Conservation (phyloP, 2,797 vertebrate species). For the Danio kyathit region DNA sequence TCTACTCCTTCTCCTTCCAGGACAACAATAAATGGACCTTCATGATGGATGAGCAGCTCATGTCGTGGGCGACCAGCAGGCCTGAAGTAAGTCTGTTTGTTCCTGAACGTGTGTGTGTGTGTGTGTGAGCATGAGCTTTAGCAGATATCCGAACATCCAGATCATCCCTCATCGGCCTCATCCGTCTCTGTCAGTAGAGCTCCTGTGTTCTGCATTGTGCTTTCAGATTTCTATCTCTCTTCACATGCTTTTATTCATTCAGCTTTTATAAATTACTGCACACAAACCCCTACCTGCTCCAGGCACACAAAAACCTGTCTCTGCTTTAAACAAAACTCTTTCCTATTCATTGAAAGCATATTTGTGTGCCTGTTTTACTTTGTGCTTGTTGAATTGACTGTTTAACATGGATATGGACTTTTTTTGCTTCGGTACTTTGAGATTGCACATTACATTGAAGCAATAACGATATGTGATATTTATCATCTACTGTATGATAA, state of each 20-base stretch:
- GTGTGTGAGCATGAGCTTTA: not conserved
- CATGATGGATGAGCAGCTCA: conserved; percentile 86
- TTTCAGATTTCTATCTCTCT: conserved; percentile 22
- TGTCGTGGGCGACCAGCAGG: conserved; percentile 84
- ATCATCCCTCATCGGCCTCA: conserved; percentile 16
- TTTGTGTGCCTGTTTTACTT: not conserved
- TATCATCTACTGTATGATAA: too few relatives aligned
- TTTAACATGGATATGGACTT: not conserved
- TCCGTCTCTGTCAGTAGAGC: conserved; percentile 30
- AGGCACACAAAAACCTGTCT: not conserved
- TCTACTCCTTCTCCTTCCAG: conserved; percentile 63
- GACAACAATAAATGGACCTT: conserved; percentile 87
- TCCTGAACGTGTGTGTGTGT: not conserved
- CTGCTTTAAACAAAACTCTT: not conserved
- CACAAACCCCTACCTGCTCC: not conserved
- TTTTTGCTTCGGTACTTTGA: not conserved
- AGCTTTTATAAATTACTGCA: conserved; percentile 5
- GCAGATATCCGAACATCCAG: conserved; percentile 28
- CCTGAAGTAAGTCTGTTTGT: conserved; percentile 77
- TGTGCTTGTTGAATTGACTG: not conserved
- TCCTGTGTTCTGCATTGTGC: conserved; percentile 23
- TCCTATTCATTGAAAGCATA: not conserved
- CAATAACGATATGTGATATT: not conserved
- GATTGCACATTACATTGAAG: not conserved
- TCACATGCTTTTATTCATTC: conserved; percentile 20